Base-by-base conservation (phyloP, 2,113 vertebrate species). In the Micronisus gabar region DNA sequence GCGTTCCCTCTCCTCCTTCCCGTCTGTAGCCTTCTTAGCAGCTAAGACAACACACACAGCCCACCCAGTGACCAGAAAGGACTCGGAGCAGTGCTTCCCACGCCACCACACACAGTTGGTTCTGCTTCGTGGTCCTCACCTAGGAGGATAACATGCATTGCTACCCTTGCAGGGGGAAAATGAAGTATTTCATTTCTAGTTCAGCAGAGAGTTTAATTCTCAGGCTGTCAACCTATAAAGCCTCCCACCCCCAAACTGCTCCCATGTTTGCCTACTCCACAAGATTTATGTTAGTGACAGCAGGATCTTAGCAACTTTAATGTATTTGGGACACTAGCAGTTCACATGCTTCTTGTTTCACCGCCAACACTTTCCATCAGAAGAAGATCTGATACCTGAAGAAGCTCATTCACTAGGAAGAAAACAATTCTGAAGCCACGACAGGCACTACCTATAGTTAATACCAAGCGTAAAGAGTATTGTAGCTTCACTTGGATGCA, bases 381-480 rank as follows among this genome's bases (percentile, higher is more conserved):
- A 9, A 55, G 16, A 40, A 19, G 23, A 15, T 25, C 18, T 2
- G 20, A 52, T 3, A 61, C 30, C 40, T 40, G 52, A 27, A 45
- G 59, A 29, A 14, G 16, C 30, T 45, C 56, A 1, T 17, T 52
- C 27, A 21, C 48, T 2, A 2, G 11, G 8, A 18, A 40, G 18
- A 38, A 21, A 62, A 8, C 7, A 16, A 14, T 59, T 25, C 5
- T 2, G 26, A 38, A 47, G 27, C 7, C 5, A 1, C 41, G 29
- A 30, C 1, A 21, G 11, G 30, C 47, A 10, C 40, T 45, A 30
- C 1, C 48, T 11, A 2, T 5, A 40, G 63, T 15, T 32, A 62
- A 59, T 1, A 43, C 4, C 7, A 10, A n/a, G 26, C 0, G 4
- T 2, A n/a, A 45, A 21, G 41, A 32, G 2, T 0, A 3, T 0